Evolutionary conservation across 2,888 invertebrate species (phyloP).

Genomic region (Plebejus melissa): DNA sequence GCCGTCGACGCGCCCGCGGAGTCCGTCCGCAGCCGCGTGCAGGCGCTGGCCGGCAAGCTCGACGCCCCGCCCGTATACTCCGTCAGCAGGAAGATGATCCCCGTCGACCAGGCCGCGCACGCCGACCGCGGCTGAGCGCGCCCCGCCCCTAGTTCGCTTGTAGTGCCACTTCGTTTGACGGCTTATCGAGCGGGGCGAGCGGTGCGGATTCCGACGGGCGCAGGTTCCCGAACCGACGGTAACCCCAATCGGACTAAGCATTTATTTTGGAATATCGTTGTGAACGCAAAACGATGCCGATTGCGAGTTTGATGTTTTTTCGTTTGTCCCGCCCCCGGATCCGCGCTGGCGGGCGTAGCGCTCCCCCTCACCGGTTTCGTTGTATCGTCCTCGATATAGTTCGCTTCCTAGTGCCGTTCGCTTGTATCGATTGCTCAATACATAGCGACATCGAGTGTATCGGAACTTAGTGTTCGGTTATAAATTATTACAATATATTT

Average conservation of each 20-base stretch:
- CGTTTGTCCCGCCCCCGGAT: neutral
- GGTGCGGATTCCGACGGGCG: conserved; percentile 4
- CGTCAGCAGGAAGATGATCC: conserved; percentile 65
- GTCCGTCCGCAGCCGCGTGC: conserved; percentile 67
- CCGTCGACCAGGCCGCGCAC: conserved; percentile 58
- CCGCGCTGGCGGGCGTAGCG: conserved; percentile 28
- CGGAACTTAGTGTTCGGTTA: conserved; percentile 23
- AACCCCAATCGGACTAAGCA: neutral
- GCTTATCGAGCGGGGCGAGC: neutral
- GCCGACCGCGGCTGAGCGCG: conserved; percentile 60
- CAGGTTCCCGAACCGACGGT: neutral
- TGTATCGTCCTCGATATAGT: conserved; percentile 32
- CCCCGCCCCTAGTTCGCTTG: conserved; percentile 49
- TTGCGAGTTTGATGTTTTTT: neutral
- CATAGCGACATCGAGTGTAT: conserved; percentile 40
- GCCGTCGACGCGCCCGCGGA: conserved; percentile 62
- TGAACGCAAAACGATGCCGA: neutral
- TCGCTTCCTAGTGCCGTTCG: conserved; percentile 6
- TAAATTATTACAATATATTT: conserved; percentile 24
- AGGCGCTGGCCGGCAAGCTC: conserved; percentile 63
- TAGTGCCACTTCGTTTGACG: conserved; percentile 49
- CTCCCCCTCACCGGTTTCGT: conserved; percentile 51
- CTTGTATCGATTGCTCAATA: conserved; percentile 53
- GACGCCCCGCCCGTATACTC: conserved; percentile 69
- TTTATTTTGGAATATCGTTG: conserved; percentile 21